Percentiles rank a stretch among this genome's conserved stretches.
Conservation (phyloP, 2,797 vertebrate species). For the Streptopelia turtur region DNA sequence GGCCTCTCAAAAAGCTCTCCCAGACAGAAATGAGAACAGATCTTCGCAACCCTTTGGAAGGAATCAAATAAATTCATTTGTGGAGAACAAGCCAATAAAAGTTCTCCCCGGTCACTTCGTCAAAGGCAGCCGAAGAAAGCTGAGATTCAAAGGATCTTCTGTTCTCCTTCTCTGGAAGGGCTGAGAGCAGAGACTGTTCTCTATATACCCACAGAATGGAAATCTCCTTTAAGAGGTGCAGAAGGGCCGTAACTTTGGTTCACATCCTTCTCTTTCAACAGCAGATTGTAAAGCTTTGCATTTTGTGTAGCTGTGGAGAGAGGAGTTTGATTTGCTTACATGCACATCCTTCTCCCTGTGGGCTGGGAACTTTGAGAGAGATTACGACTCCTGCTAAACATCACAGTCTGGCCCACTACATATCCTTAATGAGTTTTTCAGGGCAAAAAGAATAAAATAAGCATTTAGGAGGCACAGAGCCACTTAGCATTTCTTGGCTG, state of each 20-base stretch:
- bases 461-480: slow-evolving; percentile 11
- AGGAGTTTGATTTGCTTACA: slow-evolving; percentile 6
- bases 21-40: slow-evolving; percentile 25
- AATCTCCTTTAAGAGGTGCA: not conserved
- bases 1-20: slow-evolving; percentile 6
- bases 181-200: not conserved
- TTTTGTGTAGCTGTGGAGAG: not conserved
- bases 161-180: not conserved
- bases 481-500: slow-evolving; percentile 16
- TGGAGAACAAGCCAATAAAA: slow-evolving; percentile 16
- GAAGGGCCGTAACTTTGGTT: not conserved
- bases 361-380: not conserved
- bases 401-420: slow-evolving; percentile 12
- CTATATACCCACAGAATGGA: not conserved
- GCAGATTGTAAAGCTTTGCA: not conserved
- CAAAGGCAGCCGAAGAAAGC: not conserved
- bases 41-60: slow-evolving; percentile 13
- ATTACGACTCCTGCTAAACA: not conserved
- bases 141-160: slow-evolving; percentile 31
- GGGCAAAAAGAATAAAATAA: slow-evolving; percentile 47
- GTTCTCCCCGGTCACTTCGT: not conserved
- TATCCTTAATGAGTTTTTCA: slow-evolving; percentile 57
- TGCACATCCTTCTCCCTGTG: not conserved
- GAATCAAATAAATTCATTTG: slow-evolving; percentile 24
- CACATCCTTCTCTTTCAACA: not conserved